Conservation (phyloP, 2,113 vertebrate genomes). For the Haliaeetus leucogaster region DNA sequence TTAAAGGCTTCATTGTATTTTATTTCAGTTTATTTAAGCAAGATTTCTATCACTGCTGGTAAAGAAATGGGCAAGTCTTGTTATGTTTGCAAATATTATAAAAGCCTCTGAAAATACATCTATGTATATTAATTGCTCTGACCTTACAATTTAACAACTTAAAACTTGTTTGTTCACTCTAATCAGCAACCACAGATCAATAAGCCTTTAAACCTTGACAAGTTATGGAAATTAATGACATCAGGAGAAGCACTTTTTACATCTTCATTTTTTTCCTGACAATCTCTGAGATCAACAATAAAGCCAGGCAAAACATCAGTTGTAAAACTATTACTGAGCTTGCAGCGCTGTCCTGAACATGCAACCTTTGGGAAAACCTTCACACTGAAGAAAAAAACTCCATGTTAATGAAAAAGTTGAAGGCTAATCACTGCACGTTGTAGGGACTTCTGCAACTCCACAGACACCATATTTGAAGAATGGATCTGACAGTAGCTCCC, state of each 20-base stretch:
- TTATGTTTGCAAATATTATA: background rate
- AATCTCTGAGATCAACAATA: background rate
- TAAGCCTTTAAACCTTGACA: background rate
- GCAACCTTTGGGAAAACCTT: background rate
- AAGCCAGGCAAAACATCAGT: background rate
- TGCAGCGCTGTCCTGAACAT: background rate
- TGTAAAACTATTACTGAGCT: background rate
- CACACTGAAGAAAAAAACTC: background rate
- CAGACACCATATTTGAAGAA: background rate
- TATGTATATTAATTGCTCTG: background rate
- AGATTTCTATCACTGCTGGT: background rate
- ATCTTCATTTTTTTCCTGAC: background rate
- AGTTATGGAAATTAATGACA: background rate
- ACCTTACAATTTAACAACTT: background rate
- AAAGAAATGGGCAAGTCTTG: background rate
- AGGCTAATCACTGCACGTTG: background rate
- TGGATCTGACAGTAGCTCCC: background rate
- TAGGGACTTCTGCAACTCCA: background rate
- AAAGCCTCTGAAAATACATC: background rate
- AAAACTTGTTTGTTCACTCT: background rate
- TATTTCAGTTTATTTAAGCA: conserved; percentile 46
- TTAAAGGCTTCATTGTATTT: conserved; percentile 39
- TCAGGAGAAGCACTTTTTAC: background rate
- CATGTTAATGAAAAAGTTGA: background rate
- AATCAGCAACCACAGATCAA: background rate